A percentile compares a stretch with the other conserved stretches of the same genome.
phyloP scores from a whole-genome alignment of 2,888 invertebrate species.

The Leucophora obtusa region DNA sequence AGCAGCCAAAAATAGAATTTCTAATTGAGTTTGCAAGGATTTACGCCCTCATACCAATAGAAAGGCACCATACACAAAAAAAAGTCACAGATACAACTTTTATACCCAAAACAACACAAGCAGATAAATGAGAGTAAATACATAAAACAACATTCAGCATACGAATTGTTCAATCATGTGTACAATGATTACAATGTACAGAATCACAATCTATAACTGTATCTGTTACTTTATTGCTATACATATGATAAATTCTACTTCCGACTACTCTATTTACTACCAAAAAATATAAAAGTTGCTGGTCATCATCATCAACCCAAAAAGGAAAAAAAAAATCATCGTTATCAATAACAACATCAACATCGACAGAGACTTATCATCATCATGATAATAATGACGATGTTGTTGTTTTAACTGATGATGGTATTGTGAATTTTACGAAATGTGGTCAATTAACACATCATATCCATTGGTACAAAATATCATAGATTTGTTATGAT shows the following conservation, averaged over 20 bases:
- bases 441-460: conserved; percentile 77
- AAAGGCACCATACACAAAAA: conserved; percentile 46
- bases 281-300: conserved; percentile 17
- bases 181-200: conserved; percentile 32
- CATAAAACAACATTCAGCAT: conserved; percentile 42
- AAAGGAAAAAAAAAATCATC: conserved; percentile 31
- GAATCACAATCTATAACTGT: conserved; percentile 47
- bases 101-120: conserved; percentile 34
- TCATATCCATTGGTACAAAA: conserved; percentile 68
- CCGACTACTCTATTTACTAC: no score
- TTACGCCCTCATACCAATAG: conserved; percentile 66
- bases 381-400: conserved; percentile 19
- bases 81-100: conserved; percentile 2
- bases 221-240: conserved; percentile 40
- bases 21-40: conserved; percentile 77
- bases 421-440: conserved; percentile 61
- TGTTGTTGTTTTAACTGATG: conserved; percentile 27
- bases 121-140: conserved; percentile 58
- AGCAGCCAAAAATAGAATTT: conserved; percentile 77
- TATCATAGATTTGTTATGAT: conserved; percentile 48
- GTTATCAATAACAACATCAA: conserved; percentile 36
- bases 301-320: conserved; percentile 46
- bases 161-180: conserved; percentile 57
- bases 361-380: conserved; percentile 25
- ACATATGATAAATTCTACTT: no score